A percentile compares a stretch with the other conserved stretches of the same genome.
These are phyloP conservation scores for Lanius collurio DNA, from an alignment of 2,113 vertebrate genomes.

Conservation along the genomic window DNA sequence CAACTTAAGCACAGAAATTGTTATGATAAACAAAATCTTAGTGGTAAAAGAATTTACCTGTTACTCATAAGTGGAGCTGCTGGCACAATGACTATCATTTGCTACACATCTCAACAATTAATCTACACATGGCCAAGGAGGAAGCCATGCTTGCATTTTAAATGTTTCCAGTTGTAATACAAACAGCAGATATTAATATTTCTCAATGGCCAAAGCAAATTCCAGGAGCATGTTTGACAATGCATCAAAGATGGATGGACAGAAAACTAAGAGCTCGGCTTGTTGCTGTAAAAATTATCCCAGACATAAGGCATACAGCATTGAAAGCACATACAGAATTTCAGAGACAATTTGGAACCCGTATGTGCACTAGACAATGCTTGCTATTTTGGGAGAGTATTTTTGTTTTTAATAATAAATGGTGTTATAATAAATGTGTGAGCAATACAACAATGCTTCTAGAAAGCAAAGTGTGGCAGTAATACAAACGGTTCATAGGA, in stretches of 20 bases:
- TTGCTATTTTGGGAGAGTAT: background rate
- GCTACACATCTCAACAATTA: background rate
- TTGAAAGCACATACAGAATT: background rate
- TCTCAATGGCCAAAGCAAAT: background rate
- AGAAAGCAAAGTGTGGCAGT: background rate
- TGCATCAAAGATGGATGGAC: background rate
- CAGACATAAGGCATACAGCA: background rate
- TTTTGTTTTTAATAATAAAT: background rate
- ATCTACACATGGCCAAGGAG: background rate
- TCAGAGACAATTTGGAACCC: background rate
- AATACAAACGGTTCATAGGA: background rate
- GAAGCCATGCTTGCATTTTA: background rate
- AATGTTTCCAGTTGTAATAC: background rate
- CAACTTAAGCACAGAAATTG: background rate
- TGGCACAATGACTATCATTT: background rate
- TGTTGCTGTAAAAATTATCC: background rate
- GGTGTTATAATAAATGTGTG: background rate
- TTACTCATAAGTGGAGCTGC: background rate
- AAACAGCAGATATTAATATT: background rate
- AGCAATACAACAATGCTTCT: background rate
- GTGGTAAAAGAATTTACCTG: background rate
- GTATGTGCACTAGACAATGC: background rate
- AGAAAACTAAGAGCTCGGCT: background rate
- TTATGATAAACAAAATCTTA: background rate
- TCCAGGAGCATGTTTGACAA: background rate